These are phyloP conservation scores for Zele albiditarsus DNA, from an alignment of 2,888 invertebrate genomes.

Conservation along the genomic window DNA sequence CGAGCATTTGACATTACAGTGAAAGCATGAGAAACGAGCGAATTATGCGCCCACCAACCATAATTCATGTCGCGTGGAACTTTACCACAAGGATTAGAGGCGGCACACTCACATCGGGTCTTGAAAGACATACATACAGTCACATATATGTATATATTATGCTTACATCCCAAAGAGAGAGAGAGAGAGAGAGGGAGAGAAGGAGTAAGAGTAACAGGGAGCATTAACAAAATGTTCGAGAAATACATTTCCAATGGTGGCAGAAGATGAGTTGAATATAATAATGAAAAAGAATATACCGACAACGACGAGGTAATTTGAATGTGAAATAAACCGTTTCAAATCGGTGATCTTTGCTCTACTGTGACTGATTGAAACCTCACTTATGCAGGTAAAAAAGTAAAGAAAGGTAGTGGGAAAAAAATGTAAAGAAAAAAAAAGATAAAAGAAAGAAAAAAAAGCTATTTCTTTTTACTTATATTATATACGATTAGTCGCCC, in stretches of 20 bases:
- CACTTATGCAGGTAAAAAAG: background rate
- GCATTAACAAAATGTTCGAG: slow-evolving; percentile 36
- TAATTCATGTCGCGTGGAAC: slow-evolving; percentile 55
- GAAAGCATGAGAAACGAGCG: slow-evolving; percentile 63
- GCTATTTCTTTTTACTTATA: background rate
- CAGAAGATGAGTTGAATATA: slow-evolving; percentile 26
- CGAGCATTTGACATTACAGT: slow-evolving; percentile 54
- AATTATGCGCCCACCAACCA: slow-evolving; percentile 62
- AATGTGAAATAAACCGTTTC: slow-evolving; percentile 41
- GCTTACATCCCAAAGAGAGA: background rate
- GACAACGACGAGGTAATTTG: slow-evolving; percentile 22
- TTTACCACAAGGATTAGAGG: slow-evolving; percentile 53
- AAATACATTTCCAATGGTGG: slow-evolving; percentile 37
- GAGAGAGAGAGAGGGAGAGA: no score
- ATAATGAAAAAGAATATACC: slow-evolving; percentile 11
- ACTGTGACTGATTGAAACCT: slow-evolving; percentile 16
- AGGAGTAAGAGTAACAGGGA: slow-evolving; percentile 9
- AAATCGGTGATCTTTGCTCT: slow-evolving; percentile 23
- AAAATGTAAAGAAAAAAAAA: background rate
- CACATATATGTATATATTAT: background rate
- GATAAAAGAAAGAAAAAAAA: background rate
- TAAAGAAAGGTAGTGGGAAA: background rate
- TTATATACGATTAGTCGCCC: background rate
- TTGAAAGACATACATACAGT: slow-evolving; percentile 11
- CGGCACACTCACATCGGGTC: slow-evolving; percentile 32